These are phyloP conservation scores for Chanos chanos DNA, from an alignment of 2,797 vertebrate species.

Conservation along the genomic window DNA sequence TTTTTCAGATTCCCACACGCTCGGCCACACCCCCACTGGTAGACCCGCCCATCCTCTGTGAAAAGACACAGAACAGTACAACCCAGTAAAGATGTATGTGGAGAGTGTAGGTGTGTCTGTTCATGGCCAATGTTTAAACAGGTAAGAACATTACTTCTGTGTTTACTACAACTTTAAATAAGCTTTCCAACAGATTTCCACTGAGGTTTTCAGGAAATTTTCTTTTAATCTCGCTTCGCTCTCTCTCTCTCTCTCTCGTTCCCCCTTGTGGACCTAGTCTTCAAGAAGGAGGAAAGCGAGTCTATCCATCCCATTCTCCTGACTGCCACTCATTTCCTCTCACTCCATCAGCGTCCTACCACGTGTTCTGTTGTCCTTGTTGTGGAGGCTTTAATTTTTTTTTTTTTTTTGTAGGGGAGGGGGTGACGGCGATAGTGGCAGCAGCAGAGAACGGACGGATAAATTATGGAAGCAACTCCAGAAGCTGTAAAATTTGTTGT, in stretches of 20 bases:
- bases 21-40: too few relatives aligned
- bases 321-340: conserved; percentile 55
- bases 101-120: too few relatives aligned
- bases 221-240: too few relatives aligned
- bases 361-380: conserved; percentile 98
- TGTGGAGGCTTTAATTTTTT: conserved; percentile 75
- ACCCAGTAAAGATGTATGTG: background rate
- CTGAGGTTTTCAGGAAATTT: too few relatives aligned
- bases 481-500: conserved; percentile 99
- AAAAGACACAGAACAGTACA: conserved; percentile 38
- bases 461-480: conserved; percentile 99
- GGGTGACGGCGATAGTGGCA: conserved; percentile 43
- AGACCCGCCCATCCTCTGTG: conserved; percentile 49
- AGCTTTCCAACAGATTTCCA: too few relatives aligned
- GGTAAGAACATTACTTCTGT: too few relatives aligned
- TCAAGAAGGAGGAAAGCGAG: too few relatives aligned
- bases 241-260: background rate
- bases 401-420: background rate
- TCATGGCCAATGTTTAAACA: too few relatives aligned
- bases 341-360: conserved; percentile 58
- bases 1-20: conserved; percentile 38
- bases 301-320: conserved; percentile 40
- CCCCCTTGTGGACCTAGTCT: too few relatives aligned
- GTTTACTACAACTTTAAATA: too few relatives aligned
- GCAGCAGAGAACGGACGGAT: conserved; percentile 73